A percentile compares a stretch with the other conserved stretches of the same genome.
Conservation (phyloP, 2,888 invertebrate species). For the Esperia sulphurella region DNA sequence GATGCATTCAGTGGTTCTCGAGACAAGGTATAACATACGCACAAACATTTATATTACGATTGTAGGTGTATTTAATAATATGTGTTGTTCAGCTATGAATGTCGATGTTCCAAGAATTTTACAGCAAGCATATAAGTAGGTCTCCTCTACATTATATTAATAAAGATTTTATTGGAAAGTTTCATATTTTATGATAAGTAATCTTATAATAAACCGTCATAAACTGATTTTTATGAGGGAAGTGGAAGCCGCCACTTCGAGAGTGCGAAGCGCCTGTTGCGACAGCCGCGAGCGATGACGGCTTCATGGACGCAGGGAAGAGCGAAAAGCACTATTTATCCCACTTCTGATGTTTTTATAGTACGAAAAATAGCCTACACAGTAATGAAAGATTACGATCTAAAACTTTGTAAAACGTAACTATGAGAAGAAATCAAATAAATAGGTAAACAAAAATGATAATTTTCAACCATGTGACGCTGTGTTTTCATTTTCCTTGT, state of each 20-base stretch:
- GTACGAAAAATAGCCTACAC: conserved; percentile 46
- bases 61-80: too few relatives aligned
- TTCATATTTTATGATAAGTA: conserved; percentile 11
- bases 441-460: background rate
- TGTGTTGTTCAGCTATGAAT: too few relatives aligned
- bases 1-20: too few relatives aligned
- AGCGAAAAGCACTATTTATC: too few relatives aligned
- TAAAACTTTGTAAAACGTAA: conserved; percentile 10
- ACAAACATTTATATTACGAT: too few relatives aligned
- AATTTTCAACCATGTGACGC: too few relatives aligned
- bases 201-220: conserved; percentile 27
- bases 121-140: too few relatives aligned
- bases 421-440: conserved; percentile 23
- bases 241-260: conserved; percentile 26
- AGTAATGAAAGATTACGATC: conserved; percentile 32
- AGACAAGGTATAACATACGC: too few relatives aligned
- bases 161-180: conserved; percentile 1
- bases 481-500: background rate
- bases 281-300: conserved; percentile 41
- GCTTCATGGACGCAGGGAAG: conserved; percentile 46
- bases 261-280: conserved; percentile 20
- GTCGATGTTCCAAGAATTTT: too few relatives aligned
- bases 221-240: conserved; percentile 55
- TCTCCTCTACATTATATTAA: too few relatives aligned
- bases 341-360: conserved; percentile 32